Conservation (phyloP, 2,113 vertebrate species). For the Gallinago media region DNA sequence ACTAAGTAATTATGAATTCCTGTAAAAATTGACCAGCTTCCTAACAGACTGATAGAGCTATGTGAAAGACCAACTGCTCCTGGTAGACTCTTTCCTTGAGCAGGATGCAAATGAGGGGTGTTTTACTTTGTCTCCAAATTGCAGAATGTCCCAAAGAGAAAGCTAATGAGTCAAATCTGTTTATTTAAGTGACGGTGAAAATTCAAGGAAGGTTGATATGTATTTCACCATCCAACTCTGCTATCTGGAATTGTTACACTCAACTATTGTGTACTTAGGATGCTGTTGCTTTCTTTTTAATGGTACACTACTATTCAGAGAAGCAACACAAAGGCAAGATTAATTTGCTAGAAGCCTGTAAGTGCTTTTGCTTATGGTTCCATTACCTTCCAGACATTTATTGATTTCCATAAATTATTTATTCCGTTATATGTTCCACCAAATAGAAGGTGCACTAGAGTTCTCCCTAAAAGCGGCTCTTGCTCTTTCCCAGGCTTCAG, state of each 20-base stretch:
- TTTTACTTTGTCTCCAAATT: neutral
- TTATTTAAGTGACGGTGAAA: neutral
- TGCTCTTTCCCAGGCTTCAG: neutral
- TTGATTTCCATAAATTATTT: conserved; percentile 57
- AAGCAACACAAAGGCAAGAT: conserved; percentile 25
- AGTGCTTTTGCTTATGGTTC: conserved; percentile 32
- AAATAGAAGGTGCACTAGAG: neutral
- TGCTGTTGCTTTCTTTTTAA: neutral
- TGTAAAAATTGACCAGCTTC: neutral
- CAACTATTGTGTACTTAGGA: neutral
- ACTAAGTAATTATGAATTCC: neutral
- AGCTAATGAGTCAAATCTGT: neutral
- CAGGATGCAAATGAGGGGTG: neutral
- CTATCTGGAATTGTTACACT: neutral
- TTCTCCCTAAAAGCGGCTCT: conserved; percentile 12
- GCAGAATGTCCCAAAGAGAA: neutral
- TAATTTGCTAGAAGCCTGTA: conserved; percentile 29
- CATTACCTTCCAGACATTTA: conserved; percentile 42
- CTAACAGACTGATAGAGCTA: neutral
- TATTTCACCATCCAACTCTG: neutral
- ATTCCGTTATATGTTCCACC: conserved; percentile 2
- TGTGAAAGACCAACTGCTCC: neutral
- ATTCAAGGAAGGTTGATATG: neutral
- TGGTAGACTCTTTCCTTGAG: neutral
- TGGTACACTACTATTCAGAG: neutral